phyloP scores from a whole-genome alignment of 2,888 invertebrate species.

The Allacma fusca region DNA sequence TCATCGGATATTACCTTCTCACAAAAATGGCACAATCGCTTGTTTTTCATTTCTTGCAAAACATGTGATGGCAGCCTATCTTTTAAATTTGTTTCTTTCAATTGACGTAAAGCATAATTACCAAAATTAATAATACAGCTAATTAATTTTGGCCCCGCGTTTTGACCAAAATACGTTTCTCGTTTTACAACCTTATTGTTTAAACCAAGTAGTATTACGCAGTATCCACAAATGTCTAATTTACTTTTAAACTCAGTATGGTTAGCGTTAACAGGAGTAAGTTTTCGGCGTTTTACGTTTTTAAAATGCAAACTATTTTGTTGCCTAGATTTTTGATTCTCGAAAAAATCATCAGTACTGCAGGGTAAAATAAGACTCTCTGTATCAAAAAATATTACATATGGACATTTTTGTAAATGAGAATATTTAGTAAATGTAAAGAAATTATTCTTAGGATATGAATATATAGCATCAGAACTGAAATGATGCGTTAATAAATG shows the following conservation, averaged over 20 bases:
- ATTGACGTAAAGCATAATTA: too few species aligned
- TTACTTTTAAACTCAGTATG: not conserved
- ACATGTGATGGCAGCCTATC: too few species aligned
- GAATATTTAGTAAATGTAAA: not conserved
- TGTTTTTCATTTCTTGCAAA: too few species aligned
- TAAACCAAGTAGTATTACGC: not conserved
- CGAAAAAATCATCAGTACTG: too few species aligned
- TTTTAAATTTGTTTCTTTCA: too few species aligned
- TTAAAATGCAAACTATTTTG: too few species aligned
- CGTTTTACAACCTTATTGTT: not conserved
- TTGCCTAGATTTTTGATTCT: too few species aligned
- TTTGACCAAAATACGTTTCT: not conserved
- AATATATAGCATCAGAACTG: not conserved
- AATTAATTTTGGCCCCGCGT: not conserved
- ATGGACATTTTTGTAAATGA: not conserved
- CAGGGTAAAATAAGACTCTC: not conserved
- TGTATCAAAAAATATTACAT: not conserved
- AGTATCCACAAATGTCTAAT: not conserved
- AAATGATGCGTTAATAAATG: not conserved
- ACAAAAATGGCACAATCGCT: not conserved
- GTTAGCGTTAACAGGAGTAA: too few species aligned
- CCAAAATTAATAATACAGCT: not conserved
- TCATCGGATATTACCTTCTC: not conserved
- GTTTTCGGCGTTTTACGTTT: too few species aligned
- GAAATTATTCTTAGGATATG: not conserved